Conservation (phyloP, 2,888 invertebrate species). For the Andrena chrysosceles region DNA sequence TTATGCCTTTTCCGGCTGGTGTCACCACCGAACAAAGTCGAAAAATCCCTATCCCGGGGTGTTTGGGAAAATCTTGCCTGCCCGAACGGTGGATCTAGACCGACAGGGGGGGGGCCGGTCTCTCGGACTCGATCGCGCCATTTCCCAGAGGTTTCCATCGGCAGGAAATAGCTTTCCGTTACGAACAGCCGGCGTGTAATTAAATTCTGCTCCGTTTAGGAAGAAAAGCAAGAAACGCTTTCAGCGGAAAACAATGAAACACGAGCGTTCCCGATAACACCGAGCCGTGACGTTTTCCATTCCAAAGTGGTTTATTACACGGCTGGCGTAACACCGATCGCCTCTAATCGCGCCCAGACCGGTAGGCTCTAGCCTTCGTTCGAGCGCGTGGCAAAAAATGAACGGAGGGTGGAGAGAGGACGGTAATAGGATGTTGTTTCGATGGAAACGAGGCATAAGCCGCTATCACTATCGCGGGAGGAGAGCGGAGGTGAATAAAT, state of each 20-base stretch:
- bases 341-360: constrained; percentile 1
- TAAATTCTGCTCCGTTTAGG: neutral
- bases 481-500: constrained; percentile 2
- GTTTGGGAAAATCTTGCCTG: neutral
- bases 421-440: neutral
- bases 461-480: constrained; percentile 19
- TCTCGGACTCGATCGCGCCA: neutral
- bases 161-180: constrained; percentile 22
- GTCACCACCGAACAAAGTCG: constrained; percentile 78
- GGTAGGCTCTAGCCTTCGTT: neutral
- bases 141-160: neutral
- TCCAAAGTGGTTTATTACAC: constrained; percentile 46
- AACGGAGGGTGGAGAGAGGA: neutral
- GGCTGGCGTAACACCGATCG: constrained; percentile 33
- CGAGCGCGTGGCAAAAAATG: neutral
- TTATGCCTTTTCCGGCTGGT: constrained; percentile 80
- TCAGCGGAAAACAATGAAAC: constrained; percentile 30
- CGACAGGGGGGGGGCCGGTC: too few relatives aligned
- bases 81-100: neutral
- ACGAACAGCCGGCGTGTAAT: constrained; percentile 7
- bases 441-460: constrained; percentile 33
- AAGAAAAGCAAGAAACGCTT: constrained; percentile 8
- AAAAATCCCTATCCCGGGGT: neutral
- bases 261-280: constrained; percentile 33
- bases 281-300: constrained; percentile 48